These are phyloP conservation scores for Gari tellinella DNA, from an alignment of 2,888 invertebrate species.

Conservation along the genomic window DNA sequence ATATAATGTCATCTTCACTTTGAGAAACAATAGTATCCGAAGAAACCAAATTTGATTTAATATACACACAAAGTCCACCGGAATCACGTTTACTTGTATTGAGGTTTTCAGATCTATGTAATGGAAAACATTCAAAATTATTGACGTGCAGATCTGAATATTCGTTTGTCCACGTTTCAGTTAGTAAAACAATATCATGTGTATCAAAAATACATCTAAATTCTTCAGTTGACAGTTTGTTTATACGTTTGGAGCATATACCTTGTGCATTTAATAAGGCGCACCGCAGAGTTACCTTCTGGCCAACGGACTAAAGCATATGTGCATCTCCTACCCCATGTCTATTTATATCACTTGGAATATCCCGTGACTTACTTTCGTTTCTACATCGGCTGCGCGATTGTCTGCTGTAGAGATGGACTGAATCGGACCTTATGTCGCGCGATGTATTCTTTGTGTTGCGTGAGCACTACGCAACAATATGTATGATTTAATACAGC, in stretches of 20 bases:
- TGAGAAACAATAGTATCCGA: neutral
- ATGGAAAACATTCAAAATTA: slow-evolving; percentile 21
- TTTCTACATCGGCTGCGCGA: neutral
- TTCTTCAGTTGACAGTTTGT: slow-evolving; percentile 12
- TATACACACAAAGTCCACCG: slow-evolving; percentile 12
- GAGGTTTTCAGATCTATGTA: slow-evolving; percentile 13
- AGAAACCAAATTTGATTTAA: neutral
- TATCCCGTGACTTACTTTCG: no score
- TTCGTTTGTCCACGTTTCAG: slow-evolving; percentile 25
- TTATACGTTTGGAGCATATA: slow-evolving; percentile 1
- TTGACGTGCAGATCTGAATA: slow-evolving; percentile 13
- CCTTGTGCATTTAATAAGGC: slow-evolving; percentile 3
- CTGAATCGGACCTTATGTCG: no score
- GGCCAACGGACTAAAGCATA: neutral
- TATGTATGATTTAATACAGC: no score
- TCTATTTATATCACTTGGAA: no score
- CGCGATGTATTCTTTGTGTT: no score
- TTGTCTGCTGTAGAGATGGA: no score
- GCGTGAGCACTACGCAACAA: no score
- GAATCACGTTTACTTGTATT: slow-evolving; percentile 6
- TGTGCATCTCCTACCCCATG: no score
- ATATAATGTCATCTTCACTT: slow-evolving; percentile 7
- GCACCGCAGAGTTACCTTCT: slow-evolving; percentile 9
- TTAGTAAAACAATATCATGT: slow-evolving; percentile 21
- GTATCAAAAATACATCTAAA: slow-evolving; percentile 15